These are phyloP conservation scores for Chrysemys picta DNA, from an alignment of 2,113 vertebrate species.

Conservation along the genomic window DNA sequence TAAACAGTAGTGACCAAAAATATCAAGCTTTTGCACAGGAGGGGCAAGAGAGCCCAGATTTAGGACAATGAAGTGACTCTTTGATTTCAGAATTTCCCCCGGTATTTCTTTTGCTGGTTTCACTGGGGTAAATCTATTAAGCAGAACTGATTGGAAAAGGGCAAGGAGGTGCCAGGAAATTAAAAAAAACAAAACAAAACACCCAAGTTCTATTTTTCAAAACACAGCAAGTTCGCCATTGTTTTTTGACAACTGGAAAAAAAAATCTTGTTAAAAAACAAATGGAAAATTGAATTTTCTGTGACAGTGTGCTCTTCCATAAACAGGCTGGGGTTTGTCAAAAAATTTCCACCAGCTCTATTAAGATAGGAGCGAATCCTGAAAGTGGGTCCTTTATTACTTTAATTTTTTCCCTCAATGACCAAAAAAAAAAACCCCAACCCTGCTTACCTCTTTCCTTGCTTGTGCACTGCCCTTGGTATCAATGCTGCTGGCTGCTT, in stretches of 20 bases:
- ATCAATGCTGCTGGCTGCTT: slow-evolving; percentile 87
- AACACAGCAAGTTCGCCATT: background rate
- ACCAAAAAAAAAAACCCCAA: background rate
- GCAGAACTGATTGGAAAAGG: background rate
- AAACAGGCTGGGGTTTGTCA: accelerated
- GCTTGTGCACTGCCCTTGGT: slow-evolving; percentile 80
- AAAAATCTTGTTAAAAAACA: background rate
- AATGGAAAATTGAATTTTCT: background rate
- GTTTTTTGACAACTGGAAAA: background rate
- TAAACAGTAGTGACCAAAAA: background rate
- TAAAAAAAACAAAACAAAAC: no score
- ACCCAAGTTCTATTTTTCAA: background rate
- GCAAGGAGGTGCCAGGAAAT: background rate
- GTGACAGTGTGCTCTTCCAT: accelerated
- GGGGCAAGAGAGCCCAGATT: background rate
- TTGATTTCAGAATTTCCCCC: background rate
- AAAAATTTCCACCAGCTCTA: background rate
- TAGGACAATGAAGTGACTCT: background rate
- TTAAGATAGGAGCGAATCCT: background rate
- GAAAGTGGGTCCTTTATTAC: background rate
- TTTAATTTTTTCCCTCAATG: no score
- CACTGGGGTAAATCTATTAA: background rate
- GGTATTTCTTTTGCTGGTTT: background rate
- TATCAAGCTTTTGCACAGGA: background rate
- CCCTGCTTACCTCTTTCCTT: slow-evolving; percentile 87